Conservation (phyloP, 2,797 vertebrate species). For the Acrossocheilus fasciatus region DNA sequence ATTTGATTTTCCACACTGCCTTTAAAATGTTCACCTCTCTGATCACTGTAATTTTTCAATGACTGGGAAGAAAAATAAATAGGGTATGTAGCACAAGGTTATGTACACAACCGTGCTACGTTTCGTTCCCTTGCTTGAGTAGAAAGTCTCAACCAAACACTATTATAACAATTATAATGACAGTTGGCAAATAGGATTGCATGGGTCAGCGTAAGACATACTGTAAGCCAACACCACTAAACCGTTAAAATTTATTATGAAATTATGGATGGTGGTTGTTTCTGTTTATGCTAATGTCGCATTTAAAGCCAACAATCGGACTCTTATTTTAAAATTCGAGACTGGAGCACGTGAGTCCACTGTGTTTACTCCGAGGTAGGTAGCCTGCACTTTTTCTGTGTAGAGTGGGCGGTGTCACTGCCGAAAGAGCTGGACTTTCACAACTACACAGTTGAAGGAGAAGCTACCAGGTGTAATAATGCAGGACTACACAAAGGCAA, state of each 20-base stretch:
- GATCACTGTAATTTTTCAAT: not conserved
- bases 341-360: not conserved
- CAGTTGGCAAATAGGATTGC: not conserved
- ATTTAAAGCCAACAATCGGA: not conserved
- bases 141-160: not conserved
- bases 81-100: not conserved
- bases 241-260: not conserved
- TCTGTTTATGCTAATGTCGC: too few relatives aligned
- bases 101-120: not conserved
- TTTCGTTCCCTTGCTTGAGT: not conserved
- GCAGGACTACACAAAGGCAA: slow-evolving; percentile 63
- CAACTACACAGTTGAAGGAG: not conserved
- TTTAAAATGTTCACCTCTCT: not conserved
- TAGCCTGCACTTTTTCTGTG: not conserved
- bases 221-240: not conserved
- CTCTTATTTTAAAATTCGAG: slow-evolving; percentile 16
- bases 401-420: not conserved
- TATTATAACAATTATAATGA: not conserved
- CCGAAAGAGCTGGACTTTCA: not conserved
- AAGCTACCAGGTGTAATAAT: slow-evolving; percentile 50
- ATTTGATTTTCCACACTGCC: not conserved
- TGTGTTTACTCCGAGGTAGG: not conserved
- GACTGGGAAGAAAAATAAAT: not conserved
- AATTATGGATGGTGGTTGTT: not conserved
- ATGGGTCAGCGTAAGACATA: not conserved